Evolutionary conservation across 2,888 invertebrate species (phyloP), one percentile per base, ranked within the genome.

Genomic region (Polia nebulosa): DNA sequence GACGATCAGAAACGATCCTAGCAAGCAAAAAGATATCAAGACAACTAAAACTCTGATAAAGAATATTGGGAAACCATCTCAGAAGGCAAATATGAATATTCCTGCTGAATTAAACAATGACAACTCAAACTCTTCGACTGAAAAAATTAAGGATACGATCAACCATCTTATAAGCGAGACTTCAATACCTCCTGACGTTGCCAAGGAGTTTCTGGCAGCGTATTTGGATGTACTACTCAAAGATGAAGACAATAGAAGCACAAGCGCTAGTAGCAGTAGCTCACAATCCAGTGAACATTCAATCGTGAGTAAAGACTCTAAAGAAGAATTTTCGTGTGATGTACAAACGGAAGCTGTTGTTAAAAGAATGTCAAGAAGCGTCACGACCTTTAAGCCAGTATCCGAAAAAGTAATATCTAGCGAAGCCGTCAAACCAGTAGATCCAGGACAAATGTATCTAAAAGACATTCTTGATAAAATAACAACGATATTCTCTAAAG

Each of bases 391-490:
- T 29, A 74, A 85, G n/a, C 70, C 72, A 20, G 66, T 73, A 4
- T 65, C 75, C 36, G 76, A 58, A 13, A 78, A 76, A 56, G 36
- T 71, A 55, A 80, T 60, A 27, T 47, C 58, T 4, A 51, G 8
- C 17, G 44, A 78, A 32, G 75, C 74, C 39, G 58, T 76, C 53
- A 80, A 78, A 44, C 62, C 57, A 9, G 45, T 86, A 7, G 92
- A 92, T 72, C 80, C 89, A 7, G 90, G 91, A 3, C 89, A 91
- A 71, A 60, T 87, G 36, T 91, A 92, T 60, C 79, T 94, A 0
- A 91, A 91, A 84, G 87, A 91, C 58, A 84, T 94, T 17, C 65
- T 94, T 13, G 89, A 93, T 29, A 92, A 93, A 86, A 89, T 94
- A 39, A 90, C 92, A 27, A 88, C 87, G 1, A 87, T 93, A 76